phyloP scores from a whole-genome alignment of 2,113 vertebrate species.

The Candoia aspera region DNA sequence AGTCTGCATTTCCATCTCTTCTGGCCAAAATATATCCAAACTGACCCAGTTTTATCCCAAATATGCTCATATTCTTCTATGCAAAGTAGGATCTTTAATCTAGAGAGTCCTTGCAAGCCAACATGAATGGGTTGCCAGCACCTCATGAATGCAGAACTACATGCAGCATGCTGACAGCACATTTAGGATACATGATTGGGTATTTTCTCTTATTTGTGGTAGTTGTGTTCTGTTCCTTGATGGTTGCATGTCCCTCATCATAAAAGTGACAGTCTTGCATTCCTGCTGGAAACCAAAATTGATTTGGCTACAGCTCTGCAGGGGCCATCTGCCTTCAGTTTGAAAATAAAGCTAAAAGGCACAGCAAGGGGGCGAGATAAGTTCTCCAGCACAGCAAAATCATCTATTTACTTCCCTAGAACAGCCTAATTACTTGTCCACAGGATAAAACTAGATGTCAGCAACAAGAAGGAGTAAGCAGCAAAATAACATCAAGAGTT shows the following conservation, averaged over 20 bases:
- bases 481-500: constrained; percentile 1
- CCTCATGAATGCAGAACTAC: neutral
- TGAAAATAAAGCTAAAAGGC: constrained; percentile 8
- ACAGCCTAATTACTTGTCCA: neutral
- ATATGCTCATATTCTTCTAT: neutral
- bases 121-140: neutral
- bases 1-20: neutral
- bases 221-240: constrained; percentile 1
- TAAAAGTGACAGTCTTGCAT: constrained; percentile 3
- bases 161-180: neutral
- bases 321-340: neutral
- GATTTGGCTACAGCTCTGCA: constrained; percentile 4
- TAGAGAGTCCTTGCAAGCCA: neutral
- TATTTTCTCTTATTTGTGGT: constrained; percentile 4
- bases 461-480: neutral
- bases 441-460: neutral
- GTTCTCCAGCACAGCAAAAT: constrained; percentile 5
- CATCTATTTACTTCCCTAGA: constrained; percentile 19
- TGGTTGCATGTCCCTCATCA: constrained; percentile 7
- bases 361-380: neutral
- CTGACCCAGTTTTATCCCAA: neutral
- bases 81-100: neutral
- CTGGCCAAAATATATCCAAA: neutral
- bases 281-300: neutral
- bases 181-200: neutral